These are phyloP conservation scores for Pangasius macronema DNA, from an alignment of 2,797 vertebrate species.

Conservation along the genomic window DNA sequence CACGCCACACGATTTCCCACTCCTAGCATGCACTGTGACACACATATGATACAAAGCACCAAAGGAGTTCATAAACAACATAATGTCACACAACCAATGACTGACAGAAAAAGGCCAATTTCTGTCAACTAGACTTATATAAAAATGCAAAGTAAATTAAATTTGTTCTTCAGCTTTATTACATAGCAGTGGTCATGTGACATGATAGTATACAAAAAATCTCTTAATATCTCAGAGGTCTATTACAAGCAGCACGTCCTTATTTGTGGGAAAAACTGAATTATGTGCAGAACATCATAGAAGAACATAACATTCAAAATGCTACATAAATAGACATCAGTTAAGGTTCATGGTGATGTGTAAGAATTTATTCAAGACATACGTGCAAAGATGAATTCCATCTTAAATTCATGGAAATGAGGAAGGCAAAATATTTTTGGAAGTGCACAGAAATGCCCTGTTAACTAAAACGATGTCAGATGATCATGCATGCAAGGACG, in stretches of 20 bases:
- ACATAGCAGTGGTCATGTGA: background rate
- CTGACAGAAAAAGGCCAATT: background rate
- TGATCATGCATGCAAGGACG: slow-evolving; percentile 42
- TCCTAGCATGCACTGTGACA: slow-evolving; percentile 12
- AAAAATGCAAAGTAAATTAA: slow-evolving; percentile 13
- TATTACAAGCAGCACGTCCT: background rate
- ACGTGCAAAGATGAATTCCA: background rate
- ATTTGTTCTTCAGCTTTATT: background rate
- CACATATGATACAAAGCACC: background rate
- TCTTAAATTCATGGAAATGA: slow-evolving; percentile 16
- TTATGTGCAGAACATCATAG: background rate
- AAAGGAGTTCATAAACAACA: background rate
- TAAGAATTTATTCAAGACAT: slow-evolving; percentile 6
- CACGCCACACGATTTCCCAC: slow-evolving; percentile 1
- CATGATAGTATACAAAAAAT: slow-evolving; percentile 14
- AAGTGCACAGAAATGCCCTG: slow-evolving; percentile 23
- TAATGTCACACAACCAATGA: background rate
- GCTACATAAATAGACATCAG: slow-evolving; percentile 13
- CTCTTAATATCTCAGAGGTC: background rate
- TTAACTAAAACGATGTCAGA: slow-evolving; percentile 40
- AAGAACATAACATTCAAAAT: background rate
- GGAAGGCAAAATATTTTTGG: background rate
- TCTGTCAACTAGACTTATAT: background rate
- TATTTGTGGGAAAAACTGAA: background rate
- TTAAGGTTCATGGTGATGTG: background rate